Base-by-base conservation (phyloP, 2,797 vertebrate genomes). In the Kryptolebias ocellatus region DNA sequence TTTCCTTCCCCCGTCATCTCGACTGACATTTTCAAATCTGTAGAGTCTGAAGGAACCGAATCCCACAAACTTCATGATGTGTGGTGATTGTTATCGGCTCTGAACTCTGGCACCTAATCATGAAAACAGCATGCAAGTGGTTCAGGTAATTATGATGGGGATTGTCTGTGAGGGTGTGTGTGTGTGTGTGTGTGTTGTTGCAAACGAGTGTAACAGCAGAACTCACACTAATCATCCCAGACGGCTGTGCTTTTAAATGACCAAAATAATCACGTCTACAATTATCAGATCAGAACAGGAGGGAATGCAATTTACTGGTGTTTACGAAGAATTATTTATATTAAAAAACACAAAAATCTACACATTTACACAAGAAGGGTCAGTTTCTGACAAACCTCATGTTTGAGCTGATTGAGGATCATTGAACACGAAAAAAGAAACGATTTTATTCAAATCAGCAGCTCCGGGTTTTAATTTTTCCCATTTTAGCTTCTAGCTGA, bases 71-170 rank as follows among this genome's bases (percentile, higher is more conserved):
- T 78, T 72, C 64, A 72, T 53, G 28, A 72, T 53, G 58, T 24
- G 60, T 20, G 56, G 16, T 61, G 77, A 47, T 82, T 80, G 74
- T 86, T 80, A 86, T 49, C 53, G 12, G 75, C 62, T 17, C 11
- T 68, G 80, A 83, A 76, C 80, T 78, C 15, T 80, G 78, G 84
- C 84, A 52, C 66, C 76, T 67, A 78, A 84, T 83, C 88, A 79
- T 76, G 63, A 51, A 68, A 86, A 84, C 80, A 84, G 80, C 53
- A 78, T 62, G 76, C 60, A 59, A 78, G 79, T 39, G 61, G 71
- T 31, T 18, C 57, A 57, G 65, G 71, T 78, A 77, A 85, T 86
- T 79, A 74, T 76, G 67, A 60, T 29, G 50, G 68, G 37, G 64
- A 34, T 57, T 73, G 71, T 68, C 1, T 0, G 57, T 27, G 60